Evolutionary conservation across 2,113 vertebrate genomes (phyloP).

Genomic region (Natator depressus): DNA sequence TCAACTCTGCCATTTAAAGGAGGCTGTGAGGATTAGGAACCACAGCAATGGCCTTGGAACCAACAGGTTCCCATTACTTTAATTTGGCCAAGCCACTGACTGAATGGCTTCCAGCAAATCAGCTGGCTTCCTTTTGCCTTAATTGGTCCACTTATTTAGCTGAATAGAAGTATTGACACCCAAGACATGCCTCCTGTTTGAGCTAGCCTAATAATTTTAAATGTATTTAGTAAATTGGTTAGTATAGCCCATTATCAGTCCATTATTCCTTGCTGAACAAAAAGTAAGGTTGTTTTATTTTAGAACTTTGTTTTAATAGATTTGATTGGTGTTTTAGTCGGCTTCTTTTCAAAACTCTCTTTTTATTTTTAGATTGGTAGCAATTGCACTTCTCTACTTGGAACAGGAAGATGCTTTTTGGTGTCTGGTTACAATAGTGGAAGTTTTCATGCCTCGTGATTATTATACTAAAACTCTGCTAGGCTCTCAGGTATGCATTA

Average conservation of each 20-base stretch:
- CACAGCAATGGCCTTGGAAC: not conserved
- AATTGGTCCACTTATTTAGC: not conserved
- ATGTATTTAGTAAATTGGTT: not conserved
- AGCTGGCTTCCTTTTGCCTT: not conserved
- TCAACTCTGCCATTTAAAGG: not conserved
- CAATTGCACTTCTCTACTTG: constrained; percentile 95
- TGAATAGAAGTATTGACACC: not conserved
- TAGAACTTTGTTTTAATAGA: not conserved
- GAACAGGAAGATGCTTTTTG: constrained; percentile 99
- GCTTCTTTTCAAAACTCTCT: not conserved
- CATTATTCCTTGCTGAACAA: not conserved
- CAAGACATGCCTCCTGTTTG: not conserved
- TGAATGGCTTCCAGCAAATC: not conserved
- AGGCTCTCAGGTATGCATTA: constrained; percentile 92
- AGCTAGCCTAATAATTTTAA: not conserved
- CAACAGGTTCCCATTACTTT: not conserved
- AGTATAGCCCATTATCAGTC: not conserved
- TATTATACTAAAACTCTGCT: constrained; percentile 98
- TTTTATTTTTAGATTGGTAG: constrained; percentile 83
- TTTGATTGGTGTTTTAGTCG: not conserved
- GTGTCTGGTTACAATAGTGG: constrained; percentile 94
- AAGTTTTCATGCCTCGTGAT: constrained; percentile 97
- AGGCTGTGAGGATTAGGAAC: not conserved
- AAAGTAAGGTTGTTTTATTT: not conserved
- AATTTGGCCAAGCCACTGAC: not conserved